A percentile compares a stretch with the other conserved stretches of the same genome.
phyloP scores from a whole-genome alignment of 2,797 vertebrate genomes.

The Uromys caudimaculatus region DNA sequence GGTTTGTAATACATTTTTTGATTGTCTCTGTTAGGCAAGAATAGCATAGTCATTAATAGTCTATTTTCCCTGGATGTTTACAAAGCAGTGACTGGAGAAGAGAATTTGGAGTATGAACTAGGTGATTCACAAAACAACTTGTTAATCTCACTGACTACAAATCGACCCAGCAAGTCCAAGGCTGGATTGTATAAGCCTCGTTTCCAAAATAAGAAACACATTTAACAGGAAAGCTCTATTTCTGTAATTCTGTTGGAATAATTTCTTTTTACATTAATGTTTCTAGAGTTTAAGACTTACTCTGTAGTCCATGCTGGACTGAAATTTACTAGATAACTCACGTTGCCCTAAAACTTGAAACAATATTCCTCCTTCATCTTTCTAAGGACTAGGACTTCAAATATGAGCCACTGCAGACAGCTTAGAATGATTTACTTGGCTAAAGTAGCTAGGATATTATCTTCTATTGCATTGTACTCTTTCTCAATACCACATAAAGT shows the following conservation, averaged over 20 bases:
- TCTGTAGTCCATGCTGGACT: not conserved
- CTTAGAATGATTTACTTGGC: not conserved
- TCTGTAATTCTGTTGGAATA: not conserved
- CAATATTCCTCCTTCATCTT: not conserved
- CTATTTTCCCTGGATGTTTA: constrained; percentile 3
- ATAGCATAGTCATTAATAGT: not conserved
- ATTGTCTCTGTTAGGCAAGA: constrained; percentile 17
- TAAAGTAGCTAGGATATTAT: not conserved
- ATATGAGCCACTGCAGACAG: not conserved
- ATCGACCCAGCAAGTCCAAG: not conserved
- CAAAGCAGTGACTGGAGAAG: not conserved
- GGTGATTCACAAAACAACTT: not conserved
- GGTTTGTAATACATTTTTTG: constrained; percentile 9
- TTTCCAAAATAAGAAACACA: not conserved
- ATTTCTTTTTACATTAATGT: not conserved
- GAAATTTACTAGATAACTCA: not conserved
- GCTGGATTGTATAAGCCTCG: not conserved
- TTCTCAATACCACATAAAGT: not conserved
- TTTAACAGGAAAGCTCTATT: not conserved
- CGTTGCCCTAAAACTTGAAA: not conserved
- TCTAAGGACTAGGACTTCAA: not conserved
- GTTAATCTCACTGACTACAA: constrained; percentile 39
- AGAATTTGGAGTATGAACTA: not conserved
- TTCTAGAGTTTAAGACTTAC: not conserved
- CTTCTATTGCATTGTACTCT: not conserved